Evolutionary conservation across 2,888 invertebrate genomes (phyloP).

Genomic region (Drosophila kokeensis): DNA sequence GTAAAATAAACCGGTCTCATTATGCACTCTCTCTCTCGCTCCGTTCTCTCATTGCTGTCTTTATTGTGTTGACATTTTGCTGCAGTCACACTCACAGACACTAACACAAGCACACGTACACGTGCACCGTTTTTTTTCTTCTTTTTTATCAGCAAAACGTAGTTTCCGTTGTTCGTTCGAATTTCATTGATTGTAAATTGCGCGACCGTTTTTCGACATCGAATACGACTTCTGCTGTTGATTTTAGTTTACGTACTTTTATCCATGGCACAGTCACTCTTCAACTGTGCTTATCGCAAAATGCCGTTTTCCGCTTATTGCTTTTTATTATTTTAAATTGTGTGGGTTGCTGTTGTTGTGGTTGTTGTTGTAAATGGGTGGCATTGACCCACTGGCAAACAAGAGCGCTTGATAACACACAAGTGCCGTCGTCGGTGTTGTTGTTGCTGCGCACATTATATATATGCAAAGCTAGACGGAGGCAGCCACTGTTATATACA

Average conservation of each 20-base stretch:
- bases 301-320: constrained; percentile 31
- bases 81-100: constrained; percentile 45
- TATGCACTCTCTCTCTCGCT: constrained; percentile 13
- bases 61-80: constrained; percentile 63
- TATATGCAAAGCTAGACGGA: constrained; percentile 1
- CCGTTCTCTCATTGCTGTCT: constrained; percentile 31
- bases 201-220: constrained; percentile 50
- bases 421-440: constrained; percentile 26
- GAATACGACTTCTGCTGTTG: constrained; percentile 29
- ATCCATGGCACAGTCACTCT: constrained; percentile 52
- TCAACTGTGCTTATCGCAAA: constrained; percentile 57
- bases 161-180: constrained; percentile 53
- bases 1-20: constrained; percentile 54
- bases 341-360: constrained; percentile 2
- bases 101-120: constrained; percentile 15
- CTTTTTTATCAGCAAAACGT: constrained; percentile 48
- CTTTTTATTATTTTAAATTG: constrained; percentile 9
- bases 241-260: constrained; percentile 11
- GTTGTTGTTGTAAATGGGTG: constrained; percentile 43
- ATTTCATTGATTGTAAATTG: constrained; percentile 62
- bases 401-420: constrained; percentile 65
- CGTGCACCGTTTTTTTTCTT: constrained; percentile 16
- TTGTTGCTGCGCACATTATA: constrained; percentile 10
- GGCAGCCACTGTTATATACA: constrained; percentile 6
- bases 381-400: constrained; percentile 70